These are phyloP conservation scores for Lissonota sp. DNA, from an alignment of 2,888 invertebrate genomes.

Conservation along the genomic window DNA sequence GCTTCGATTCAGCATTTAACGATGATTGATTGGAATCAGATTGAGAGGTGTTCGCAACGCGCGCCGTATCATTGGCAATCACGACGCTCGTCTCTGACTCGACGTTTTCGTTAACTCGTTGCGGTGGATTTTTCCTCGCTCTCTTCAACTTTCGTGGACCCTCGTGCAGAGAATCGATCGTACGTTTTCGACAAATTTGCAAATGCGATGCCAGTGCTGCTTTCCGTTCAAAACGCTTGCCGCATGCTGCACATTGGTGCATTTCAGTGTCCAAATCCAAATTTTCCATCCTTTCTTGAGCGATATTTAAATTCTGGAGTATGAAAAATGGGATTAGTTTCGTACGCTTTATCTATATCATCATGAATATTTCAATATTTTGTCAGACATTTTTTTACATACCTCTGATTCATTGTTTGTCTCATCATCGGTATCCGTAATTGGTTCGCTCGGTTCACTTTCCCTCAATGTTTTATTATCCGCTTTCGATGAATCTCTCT, in stretches of 20 bases:
- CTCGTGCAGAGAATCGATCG: constrained; percentile 81
- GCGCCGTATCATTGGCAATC: not conserved
- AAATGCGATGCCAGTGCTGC: constrained; percentile 90
- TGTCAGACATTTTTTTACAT: constrained; percentile 70
- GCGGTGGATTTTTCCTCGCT: constrained; percentile 61
- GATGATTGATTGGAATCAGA: no score
- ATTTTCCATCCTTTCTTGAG: constrained; percentile 87
- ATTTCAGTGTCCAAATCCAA: constrained; percentile 87
- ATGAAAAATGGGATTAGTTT: constrained; percentile 9
- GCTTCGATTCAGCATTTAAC: not conserved
- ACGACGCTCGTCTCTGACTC: not conserved
- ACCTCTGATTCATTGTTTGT: constrained; percentile 55
- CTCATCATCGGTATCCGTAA: constrained; percentile 79
- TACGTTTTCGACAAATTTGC: constrained; percentile 87
- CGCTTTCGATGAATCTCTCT: constrained; percentile 86
- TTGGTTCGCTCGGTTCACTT: constrained; percentile 67
- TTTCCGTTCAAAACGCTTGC: constrained; percentile 89
- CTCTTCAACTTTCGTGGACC: constrained; percentile 69
- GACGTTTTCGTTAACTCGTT: constrained; percentile 30
- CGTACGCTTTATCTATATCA: not conserved
- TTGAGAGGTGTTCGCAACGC: not conserved
- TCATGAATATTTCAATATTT: constrained; percentile 68
- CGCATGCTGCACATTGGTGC: constrained; percentile 89
- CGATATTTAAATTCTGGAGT: constrained; percentile 12
- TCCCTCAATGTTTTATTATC: constrained; percentile 81